phyloP scores from a whole-genome alignment of 2,888 invertebrate species.

The Leptura quadrifasciata region DNA sequence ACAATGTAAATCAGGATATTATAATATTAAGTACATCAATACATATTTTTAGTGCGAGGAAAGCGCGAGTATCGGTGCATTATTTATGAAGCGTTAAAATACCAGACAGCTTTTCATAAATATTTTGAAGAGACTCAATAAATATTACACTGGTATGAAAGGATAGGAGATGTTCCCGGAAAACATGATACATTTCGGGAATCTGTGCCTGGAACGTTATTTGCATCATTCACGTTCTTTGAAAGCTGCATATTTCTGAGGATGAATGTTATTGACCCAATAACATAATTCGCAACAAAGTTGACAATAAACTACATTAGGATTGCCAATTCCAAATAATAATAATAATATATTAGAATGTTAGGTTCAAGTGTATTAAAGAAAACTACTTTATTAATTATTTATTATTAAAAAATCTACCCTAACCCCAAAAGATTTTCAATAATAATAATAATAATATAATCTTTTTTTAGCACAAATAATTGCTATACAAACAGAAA shows the following conservation, averaged over 20 bases:
- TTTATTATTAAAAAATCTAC: too few species aligned
- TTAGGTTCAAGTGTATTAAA: too few species aligned
- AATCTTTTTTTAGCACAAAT: too few species aligned
- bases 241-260: neutral
- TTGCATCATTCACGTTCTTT: neutral
- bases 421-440: too few species aligned
- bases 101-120: neutral
- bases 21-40: constrained; percentile 2
- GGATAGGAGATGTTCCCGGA: constrained; percentile 2
- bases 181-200: neutral
- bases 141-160: constrained; percentile 7
- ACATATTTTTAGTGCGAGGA: constrained; percentile 1
- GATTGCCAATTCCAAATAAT: neutral
- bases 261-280: neutral
- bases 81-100: constrained; percentile 7
- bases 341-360: too few species aligned
- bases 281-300: neutral
- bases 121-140: constrained; percentile 6
- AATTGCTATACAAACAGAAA: too few species aligned
- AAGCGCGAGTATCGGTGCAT: neutral
- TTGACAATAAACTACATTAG: neutral
- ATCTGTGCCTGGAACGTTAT: neutral
- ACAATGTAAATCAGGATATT: constrained; percentile 7
- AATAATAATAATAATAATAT: too few species aligned
- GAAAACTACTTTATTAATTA: too few species aligned